Base-by-base conservation (phyloP, 2,797 vertebrate species). In the Hoplostethus atlanticus region DNA sequence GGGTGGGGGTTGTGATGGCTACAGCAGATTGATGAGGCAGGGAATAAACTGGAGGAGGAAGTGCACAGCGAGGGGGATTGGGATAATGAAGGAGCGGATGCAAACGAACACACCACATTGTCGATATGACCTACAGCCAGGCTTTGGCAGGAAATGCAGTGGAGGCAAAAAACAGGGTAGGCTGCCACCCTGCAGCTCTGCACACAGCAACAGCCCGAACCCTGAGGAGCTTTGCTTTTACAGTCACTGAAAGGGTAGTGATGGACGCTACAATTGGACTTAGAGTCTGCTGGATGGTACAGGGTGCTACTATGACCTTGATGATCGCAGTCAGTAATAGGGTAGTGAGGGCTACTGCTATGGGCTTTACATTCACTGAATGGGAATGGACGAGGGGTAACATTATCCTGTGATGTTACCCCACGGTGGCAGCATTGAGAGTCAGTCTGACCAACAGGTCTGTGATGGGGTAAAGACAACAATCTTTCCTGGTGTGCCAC, bases 111-210 rank as follows among this genome's bases (percentile, higher is more conserved):
- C 82, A 93, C 76, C 34, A 87, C 75, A 77, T 94, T 91, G 85
- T 94, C 94, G 84, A 95, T 89, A 87, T 84, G 91, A 81, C 93
- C 93, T 75, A 93, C 70, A 8, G 93, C 80, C 81, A 94, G 85
- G 87, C 93, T 94, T 89, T 95, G 96, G 92, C 95, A 96, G n/a
- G 95, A 94, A 76, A 95, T 89, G 87, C 93, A 93, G 87, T 93
- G 93, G 64, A 94, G 85, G 89, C 94, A 95, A 42, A 94, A 79
- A 77, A 95, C 88, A 79, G 91, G 73, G 73, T 75, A 93, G 76
- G 86, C 72, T 85, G 93, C 92, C 83, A 93, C 84, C 77, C 85
- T 93, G 90, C 94, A 94, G 67, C 84, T 94, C 76, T 93, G 94
- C 89, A 93, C 89, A 90, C 83, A 94, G 92, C 94, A 94, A 62